phyloP scores from a whole-genome alignment of 2,113 vertebrate species.

The Falcunculus frontatus region DNA sequence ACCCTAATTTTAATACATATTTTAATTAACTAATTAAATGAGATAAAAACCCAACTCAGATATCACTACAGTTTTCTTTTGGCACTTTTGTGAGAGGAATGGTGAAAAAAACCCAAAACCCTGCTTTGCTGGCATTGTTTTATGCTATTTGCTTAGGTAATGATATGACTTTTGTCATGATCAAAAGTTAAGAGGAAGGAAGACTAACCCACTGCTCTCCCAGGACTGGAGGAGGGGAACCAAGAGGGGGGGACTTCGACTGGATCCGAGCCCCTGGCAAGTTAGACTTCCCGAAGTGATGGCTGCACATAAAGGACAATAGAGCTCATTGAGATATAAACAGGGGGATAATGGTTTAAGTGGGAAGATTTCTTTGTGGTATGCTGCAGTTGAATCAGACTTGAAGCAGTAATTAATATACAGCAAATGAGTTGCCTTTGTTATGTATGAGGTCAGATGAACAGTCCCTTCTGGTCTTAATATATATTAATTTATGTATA shows the following conservation, averaged over 20 bases:
- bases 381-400: neutral
- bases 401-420: neutral
- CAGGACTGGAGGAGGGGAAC: neutral
- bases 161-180: neutral
- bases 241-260: neutral
- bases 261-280: neutral
- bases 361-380: neutral
- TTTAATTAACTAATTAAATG: neutral
- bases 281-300: neutral
- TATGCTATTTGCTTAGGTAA: neutral
- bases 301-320: neutral
- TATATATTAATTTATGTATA: slow-evolving; percentile 2
- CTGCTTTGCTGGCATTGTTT: neutral
- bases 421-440: neutral
- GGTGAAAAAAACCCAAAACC: accelerated
- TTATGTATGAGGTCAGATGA: neutral
- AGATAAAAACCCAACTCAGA: neutral
- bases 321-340: neutral
- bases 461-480: neutral
- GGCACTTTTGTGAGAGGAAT: neutral
- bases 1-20: neutral
- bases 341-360: neutral
- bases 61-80: neutral
- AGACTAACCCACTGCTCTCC: accelerated
- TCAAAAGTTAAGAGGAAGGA: neutral